Percentiles rank a stretch among this genome's conserved stretches.
Conservation (phyloP, 2,113 vertebrate species). For the Mustelus asterias region DNA sequence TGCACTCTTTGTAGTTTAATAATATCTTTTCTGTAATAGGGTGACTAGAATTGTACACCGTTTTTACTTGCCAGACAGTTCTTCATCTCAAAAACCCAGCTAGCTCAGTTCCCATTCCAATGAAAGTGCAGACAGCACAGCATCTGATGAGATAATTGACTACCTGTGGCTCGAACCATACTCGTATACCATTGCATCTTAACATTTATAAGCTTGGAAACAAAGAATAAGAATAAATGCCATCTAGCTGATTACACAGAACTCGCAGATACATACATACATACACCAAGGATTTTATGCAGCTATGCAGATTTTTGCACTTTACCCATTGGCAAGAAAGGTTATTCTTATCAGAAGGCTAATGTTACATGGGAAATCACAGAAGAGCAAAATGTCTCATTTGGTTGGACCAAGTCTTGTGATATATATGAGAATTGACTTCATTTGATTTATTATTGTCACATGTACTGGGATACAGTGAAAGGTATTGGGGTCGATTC, state of each 20-base stretch:
- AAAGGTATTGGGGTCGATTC: no score
- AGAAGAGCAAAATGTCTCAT: not conserved
- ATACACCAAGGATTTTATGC: not conserved
- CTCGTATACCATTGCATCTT: not conserved
- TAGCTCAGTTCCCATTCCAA: not conserved
- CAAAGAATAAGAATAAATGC: not conserved
- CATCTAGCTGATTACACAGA: not conserved
- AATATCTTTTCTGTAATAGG: no score
- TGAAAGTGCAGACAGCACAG: not conserved
- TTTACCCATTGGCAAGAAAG: not conserved
- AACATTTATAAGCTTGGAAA: not conserved
- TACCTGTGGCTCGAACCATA: not conserved
- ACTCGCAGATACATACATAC: not conserved
- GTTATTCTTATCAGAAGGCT: not conserved
- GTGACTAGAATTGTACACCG: no score
- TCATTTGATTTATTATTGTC: no score
- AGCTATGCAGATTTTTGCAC: not conserved
- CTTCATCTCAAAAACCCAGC: not conserved
- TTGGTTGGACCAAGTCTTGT: not conserved
- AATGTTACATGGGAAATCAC: not conserved
- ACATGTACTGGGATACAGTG: no score
- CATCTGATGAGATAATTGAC: not conserved
- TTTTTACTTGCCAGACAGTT: not conserved
- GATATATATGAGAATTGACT: not conserved
- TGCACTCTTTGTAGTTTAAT: no score